phyloP scores from a whole-genome alignment of 2,797 vertebrate genomes.

The Hoplostethus mediterraneus region DNA sequence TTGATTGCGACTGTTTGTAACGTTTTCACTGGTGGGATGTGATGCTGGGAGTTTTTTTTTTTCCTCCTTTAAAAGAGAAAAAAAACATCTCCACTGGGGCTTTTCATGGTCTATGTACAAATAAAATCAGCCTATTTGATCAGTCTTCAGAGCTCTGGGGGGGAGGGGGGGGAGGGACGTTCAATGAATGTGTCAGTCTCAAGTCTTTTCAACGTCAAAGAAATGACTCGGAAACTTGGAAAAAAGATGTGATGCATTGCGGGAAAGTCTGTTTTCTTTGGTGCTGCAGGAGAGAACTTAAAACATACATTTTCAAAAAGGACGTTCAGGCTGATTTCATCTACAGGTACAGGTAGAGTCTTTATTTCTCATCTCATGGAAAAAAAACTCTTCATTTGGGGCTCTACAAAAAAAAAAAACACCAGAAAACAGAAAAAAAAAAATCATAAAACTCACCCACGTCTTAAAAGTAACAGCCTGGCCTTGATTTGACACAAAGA shows the following conservation, averaged over 20 bases:
- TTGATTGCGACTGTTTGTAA: constrained; percentile 81
- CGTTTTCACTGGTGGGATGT: constrained; percentile 53
- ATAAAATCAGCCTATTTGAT: constrained; percentile 72
- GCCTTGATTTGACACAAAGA: constrained; percentile 38
- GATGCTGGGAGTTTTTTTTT: background rate
- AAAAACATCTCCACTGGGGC: constrained; percentile 65
- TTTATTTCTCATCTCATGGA: constrained; percentile 17
- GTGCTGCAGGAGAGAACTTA: constrained; percentile 28
- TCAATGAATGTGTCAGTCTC: constrained; percentile 55
- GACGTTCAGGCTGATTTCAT: constrained; percentile 32
- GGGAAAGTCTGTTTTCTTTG: constrained; percentile 31
- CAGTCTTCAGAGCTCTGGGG: constrained; percentile 45
- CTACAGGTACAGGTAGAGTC: constrained; percentile 36
- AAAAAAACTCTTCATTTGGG: constrained; percentile 7
- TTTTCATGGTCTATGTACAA: constrained; percentile 70
- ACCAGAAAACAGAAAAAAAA: background rate
- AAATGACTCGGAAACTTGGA: constrained; percentile 43
- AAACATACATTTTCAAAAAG: constrained; percentile 47
- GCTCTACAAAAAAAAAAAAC: background rate
- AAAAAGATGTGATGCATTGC: constrained; percentile 28
- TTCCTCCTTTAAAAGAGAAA: constrained; percentile 30
- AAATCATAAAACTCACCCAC: background rate
- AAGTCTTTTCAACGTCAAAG: constrained; percentile 61
- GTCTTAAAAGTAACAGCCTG: constrained; percentile 38
- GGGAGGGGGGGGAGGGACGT: too few relatives aligned